These are phyloP conservation scores for Potamarius usumacintae DNA, from an alignment of 2,113 vertebrate species.

Conservation along the genomic window DNA sequence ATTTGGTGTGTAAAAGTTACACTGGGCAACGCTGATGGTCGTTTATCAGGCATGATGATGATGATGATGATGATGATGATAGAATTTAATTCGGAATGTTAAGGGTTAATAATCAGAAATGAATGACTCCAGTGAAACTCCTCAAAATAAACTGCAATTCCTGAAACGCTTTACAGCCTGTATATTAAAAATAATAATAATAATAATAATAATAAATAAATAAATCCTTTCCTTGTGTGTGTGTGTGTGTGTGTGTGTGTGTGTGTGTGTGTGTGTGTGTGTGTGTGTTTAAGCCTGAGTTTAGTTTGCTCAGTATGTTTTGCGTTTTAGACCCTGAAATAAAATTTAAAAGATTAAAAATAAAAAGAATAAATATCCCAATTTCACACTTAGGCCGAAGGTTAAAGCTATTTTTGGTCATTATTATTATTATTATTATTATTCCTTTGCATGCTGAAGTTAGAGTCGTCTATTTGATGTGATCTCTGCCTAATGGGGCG, in stretches of 20 bases:
- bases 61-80: neutral
- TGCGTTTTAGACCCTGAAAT: neutral
- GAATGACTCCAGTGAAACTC: neutral
- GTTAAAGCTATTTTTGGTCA: conserved; percentile 9
- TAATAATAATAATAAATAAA: too few species aligned
- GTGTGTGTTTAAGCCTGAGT: neutral
- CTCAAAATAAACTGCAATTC: neutral
- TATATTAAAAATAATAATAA: too few species aligned
- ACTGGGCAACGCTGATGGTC: neutral
- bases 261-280: too few species aligned
- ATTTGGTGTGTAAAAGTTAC: neutral
- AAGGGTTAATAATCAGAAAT: neutral
- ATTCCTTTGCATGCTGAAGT: conserved; percentile 2
- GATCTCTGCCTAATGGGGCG: conserved; percentile 96
- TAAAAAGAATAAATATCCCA: neutral
- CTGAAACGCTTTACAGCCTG: too few species aligned
- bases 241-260: too few species aligned
- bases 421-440: neutral
- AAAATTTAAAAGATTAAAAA: neutral
- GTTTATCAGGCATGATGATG: neutral
- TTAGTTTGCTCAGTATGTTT: neutral
- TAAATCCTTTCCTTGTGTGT: neutral
- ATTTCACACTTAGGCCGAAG: conserved; percentile 15
- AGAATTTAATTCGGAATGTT: neutral
- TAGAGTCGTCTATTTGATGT: conserved; percentile 69